Base-by-base conservation (phyloP, 2,888 invertebrate genomes). In the Aleiodes alternator region DNA sequence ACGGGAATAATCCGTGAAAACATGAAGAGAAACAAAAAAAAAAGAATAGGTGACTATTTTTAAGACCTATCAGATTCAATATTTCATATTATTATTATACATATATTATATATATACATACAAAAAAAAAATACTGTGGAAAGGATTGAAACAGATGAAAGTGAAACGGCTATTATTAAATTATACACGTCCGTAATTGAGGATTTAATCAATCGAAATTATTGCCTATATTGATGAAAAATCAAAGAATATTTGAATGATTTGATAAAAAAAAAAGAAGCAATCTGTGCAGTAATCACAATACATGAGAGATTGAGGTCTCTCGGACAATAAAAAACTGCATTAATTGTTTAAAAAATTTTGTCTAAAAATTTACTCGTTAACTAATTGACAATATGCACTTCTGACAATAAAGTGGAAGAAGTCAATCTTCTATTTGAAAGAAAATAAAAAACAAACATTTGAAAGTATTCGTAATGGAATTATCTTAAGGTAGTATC, bases 61-160 rank as follows among this genome's bases (percentile, higher is more conserved):
- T 85, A 88, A 88, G 85, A 87, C 78, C 83, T 86, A 84, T 85
- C 84, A 85, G 83, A 87, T 87, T 85, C 84, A 85, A 88, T 86
- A 87, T 87, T 88, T 87, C 86, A 84, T 87, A 88, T 86, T 82
- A 82, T 83, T 79, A 78, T 79, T 78, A 78, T 75, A 80, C 70
- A 82, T 73, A 80, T 79, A 80, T 73, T 75, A 82, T 81, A 75
- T 55, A 79, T 75, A 77, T 79, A 77, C 59, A 78, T 76, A 79
- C 69, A 76, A 77, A 77, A 78, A 16, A 72, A 38, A 57, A 78
- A 34, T 34, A 34, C 4, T 34, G 50, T 51, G 23, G 23, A 23
- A 23, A 23, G 51, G 31, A 34, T 34, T 34, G 29, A 55, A 53
- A 66, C 23, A 31, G 72, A 61, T 61, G 50, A 64, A 48, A 53